Percentiles rank a stretch among this genome's conserved stretches.
phyloP scores from a whole-genome alignment of 2,113 vertebrate species.

The Melanotaenia duboulayi region DNA sequence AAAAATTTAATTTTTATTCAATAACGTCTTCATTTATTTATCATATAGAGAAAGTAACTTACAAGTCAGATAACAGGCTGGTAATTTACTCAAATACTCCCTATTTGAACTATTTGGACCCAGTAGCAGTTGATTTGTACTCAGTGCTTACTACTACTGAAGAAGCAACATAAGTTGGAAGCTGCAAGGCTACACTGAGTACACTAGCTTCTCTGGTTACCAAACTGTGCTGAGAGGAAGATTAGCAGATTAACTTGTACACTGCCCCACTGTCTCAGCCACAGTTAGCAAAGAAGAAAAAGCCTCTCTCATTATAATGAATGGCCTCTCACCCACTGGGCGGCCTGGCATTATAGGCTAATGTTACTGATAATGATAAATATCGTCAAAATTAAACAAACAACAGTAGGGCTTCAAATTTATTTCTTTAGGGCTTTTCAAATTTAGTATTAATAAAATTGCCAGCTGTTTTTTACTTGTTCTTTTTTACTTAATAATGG shows the following conservation, averaged over 20 bases:
- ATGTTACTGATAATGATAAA: constrained; percentile 6
- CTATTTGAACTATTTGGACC: not conserved
- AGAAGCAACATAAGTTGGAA: constrained; percentile 6
- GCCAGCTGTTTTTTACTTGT: not conserved
- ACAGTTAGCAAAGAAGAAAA: constrained; percentile 48
- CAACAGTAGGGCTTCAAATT: too few relatives aligned
- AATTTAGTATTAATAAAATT: not conserved
- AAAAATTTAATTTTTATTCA: not conserved
- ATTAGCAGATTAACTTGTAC: constrained; percentile 63
- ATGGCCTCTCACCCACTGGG: constrained; percentile 31
- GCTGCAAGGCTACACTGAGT: constrained; percentile 16
- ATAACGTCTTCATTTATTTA: not conserved
- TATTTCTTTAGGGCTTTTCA: too few relatives aligned
- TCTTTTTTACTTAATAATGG: not conserved
- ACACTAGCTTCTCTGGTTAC: constrained; percentile 41
- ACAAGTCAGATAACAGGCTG: not conserved
- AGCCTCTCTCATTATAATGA: constrained; percentile 54
- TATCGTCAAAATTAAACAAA: too few relatives aligned
- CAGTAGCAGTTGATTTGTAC: not conserved
- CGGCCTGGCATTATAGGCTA: constrained; percentile 23
- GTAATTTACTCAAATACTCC: not conserved
- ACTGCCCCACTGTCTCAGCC: constrained; percentile 46
- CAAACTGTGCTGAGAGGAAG: constrained; percentile 56
- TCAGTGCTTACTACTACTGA: not conserved
- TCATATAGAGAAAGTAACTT: not conserved